phyloP scores from a whole-genome alignment of 2,797 vertebrate species.

The Sebastes cheni region DNA sequence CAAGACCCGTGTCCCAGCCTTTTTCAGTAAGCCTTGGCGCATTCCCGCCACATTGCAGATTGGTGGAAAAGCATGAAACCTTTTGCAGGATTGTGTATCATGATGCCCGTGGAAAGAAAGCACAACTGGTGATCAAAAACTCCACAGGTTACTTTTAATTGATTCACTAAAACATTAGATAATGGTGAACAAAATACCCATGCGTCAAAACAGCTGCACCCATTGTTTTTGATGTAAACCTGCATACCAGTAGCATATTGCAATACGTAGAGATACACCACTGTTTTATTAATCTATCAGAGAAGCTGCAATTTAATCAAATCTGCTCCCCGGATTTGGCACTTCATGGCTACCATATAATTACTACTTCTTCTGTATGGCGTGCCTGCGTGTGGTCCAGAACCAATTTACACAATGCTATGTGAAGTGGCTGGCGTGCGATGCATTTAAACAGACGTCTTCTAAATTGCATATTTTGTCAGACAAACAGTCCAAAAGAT shows the following conservation, averaged over 20 bases:
- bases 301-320: neutral
- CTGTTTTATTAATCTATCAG: neutral
- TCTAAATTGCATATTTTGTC: neutral
- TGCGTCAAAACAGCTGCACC: neutral
- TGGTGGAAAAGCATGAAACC: neutral
- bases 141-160: neutral
- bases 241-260: neutral
- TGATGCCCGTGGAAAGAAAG: neutral
- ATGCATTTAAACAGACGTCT: neutral
- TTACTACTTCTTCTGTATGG: neutral
- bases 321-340: neutral
- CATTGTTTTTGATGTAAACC: neutral
- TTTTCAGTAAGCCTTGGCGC: fast-evolving
- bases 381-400: neutral
- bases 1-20: too few species aligned
- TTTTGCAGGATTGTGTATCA: neutral
- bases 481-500: neutral
- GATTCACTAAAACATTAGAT: neutral
- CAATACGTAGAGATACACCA: neutral
- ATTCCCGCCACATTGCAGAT: neutral
- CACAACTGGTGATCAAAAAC: neutral
- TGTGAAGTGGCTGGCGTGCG: neutral
- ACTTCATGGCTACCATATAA: neutral
- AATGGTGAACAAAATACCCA: neutral
- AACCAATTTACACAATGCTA: neutral